phyloP scores from a whole-genome alignment of 2,113 vertebrate species.

The Myotis davidii region DNA sequence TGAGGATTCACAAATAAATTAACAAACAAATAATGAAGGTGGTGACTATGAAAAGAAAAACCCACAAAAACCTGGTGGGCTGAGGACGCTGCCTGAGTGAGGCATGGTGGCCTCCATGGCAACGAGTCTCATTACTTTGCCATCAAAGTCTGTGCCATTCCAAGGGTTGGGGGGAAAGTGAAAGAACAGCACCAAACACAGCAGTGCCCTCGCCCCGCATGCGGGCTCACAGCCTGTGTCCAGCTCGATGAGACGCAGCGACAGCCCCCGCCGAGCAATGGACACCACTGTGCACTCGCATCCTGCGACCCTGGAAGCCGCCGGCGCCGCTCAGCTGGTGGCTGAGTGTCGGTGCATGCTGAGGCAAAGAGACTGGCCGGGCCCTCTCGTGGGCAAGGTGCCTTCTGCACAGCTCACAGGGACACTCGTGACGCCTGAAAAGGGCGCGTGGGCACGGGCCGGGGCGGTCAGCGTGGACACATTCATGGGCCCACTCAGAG shows the following conservation, averaged over 20 bases:
- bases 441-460: not conserved
- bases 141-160: not conserved
- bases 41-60: too few species aligned
- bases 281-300: not conserved
- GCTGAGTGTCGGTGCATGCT: not conserved
- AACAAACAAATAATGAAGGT: too few species aligned
- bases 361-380: not conserved
- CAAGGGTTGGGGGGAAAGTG: not conserved
- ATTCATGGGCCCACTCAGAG: not conserved
- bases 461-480: fast-evolving
- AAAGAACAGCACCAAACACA: not conserved
- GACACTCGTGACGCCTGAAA: fast-evolving
- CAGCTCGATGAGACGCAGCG: not conserved
- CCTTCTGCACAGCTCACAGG: not conserved
- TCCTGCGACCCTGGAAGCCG: not conserved
- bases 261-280: not conserved
- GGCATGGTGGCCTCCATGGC: not conserved
- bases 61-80: not conserved
- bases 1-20: too few species aligned
- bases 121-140: not conserved
- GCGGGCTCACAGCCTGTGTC: not conserved
- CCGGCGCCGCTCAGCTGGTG: not conserved
- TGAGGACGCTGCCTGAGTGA: not conserved
- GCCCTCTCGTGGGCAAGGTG: not conserved
- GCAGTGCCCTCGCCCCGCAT: not conserved